phyloP scores from a whole-genome alignment of 2,888 invertebrate genomes.

The Mimumesa dahlbomi region DNA sequence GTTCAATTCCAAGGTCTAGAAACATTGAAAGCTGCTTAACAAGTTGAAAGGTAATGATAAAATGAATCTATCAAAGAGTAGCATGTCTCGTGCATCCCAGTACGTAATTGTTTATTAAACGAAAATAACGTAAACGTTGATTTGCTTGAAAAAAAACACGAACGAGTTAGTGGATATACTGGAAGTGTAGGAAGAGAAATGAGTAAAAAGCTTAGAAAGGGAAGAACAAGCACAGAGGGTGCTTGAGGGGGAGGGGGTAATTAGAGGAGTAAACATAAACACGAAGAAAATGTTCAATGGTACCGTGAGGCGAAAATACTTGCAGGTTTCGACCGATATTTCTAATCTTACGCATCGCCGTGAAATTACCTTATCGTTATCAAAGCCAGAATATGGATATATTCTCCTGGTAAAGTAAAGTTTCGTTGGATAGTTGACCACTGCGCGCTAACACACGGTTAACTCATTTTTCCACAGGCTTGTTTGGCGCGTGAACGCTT shows the following conservation, averaged over 20 bases:
- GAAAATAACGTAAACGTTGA: too few relatives aligned
- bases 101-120: too few relatives aligned
- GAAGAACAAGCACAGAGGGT: slow-evolving; percentile 39
- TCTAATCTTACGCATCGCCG: slow-evolving; percentile 1
- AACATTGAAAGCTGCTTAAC: too few relatives aligned
- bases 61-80: too few relatives aligned
- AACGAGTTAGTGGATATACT: slow-evolving; percentile 9
- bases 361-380: slow-evolving; percentile 50
- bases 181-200: too few relatives aligned
- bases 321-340: background rate
- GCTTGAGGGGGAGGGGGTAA: slow-evolving; percentile 64
- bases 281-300: slow-evolving; percentile 63
- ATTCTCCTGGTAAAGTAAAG: slow-evolving; percentile 56
- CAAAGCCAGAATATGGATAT: slow-evolving; percentile 47
- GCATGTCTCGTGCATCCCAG: too few relatives aligned
- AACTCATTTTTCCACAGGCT: slow-evolving; percentile 72
- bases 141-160: too few relatives aligned
- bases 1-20: too few relatives aligned
- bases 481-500: slow-evolving; percentile 60
- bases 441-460: slow-evolving; percentile 73
- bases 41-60: too few relatives aligned
- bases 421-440: slow-evolving; percentile 63
- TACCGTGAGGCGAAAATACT: slow-evolving; percentile 11
- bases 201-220: slow-evolving; percentile 40
- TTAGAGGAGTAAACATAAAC: slow-evolving; percentile 78